These are phyloP conservation scores for Choristoneura fumiferana DNA, from an alignment of 1,140 invertebrate species.

Conservation along the genomic window DNA sequence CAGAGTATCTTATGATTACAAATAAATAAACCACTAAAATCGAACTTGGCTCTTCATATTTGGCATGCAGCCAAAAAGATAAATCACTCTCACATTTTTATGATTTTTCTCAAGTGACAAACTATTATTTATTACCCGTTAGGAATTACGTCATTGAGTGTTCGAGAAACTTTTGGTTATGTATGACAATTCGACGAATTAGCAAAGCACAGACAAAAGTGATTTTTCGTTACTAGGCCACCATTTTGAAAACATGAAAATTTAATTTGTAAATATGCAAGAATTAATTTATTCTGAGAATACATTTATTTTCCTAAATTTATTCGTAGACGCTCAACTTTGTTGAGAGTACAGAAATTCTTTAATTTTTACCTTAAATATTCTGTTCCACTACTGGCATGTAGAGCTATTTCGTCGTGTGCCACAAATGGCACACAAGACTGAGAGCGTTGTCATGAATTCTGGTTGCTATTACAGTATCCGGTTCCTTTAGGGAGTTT, in stretches of 20 bases:
- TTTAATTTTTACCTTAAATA: neutral
- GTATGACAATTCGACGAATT: neutral
- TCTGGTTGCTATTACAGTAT: too few relatives aligned
- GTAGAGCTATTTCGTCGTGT: too few relatives aligned
- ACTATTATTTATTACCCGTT: slow-evolving; percentile 3
- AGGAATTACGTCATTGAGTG: slow-evolving; percentile 7
- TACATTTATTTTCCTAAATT: slow-evolving; percentile 17
- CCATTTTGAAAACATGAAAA: neutral
- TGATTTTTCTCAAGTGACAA: neutral
- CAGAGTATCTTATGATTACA: too few relatives aligned
- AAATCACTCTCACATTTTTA: neutral
- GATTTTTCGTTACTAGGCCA: neutral
- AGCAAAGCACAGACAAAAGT: neutral
- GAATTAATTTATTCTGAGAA: slow-evolving; percentile 19
- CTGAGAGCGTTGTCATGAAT: too few relatives aligned
- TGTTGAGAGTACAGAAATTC: slow-evolving; percentile 40
- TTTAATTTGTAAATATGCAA: slow-evolving; percentile 12
- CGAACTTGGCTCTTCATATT: neutral
- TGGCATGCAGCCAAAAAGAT: neutral
- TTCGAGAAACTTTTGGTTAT: neutral
- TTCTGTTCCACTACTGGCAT: too few relatives aligned
- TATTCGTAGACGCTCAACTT: slow-evolving; percentile 26
- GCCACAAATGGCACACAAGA: too few relatives aligned
- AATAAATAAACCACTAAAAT: slow-evolving; percentile 1
- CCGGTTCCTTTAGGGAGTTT: too few relatives aligned